Base-by-base conservation (phyloP, 2,888 invertebrate species). In the Seira sanloemensis region DNA sequence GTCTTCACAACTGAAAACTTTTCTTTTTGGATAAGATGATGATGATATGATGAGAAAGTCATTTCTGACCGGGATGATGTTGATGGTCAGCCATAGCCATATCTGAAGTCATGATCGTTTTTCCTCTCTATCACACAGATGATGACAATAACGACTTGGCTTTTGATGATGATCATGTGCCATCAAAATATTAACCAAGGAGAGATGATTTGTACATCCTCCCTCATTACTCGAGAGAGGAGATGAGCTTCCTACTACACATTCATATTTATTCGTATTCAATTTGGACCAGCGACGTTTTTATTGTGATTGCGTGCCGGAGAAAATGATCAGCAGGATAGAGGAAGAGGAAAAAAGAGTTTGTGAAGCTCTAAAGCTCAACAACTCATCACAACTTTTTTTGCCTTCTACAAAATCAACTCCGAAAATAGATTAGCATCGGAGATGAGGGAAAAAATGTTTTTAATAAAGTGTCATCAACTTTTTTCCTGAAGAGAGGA, bases 381-480 rank as follows among this genome's bases (percentile, higher is more conserved):
- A n/a, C n/a, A n/a, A n/a, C n/a, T 37, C 37, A 37, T 37, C 37
- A 37, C 12, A 5, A 37, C 12, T 37, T 37, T 12, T 37, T 37
- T 5, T 37, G 37, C 37, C 37, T 37, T 62, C 24, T n/a, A 24
- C n/a, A 21, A 7, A 23, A 58, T n/a, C 25, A 78, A 26, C 54
- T 71, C 78, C 54, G 37, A 78, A 78, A 78, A 78, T 78, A 78
- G 71, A 78, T 71, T 71, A 78, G 62, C 71, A 68, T 67, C n/a
- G 66, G 12, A 37, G 37, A n/a, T n/a, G 24, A 77, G 50, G 21
- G 46, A 71, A 78, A 78, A 66, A 72, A 72, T 72, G 25, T 65
- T 77, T 65, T 71, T 78, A 71, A 78, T 78, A 80, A 78, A 67
- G 65, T 62, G 79, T 80, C 79, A 80, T 66, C 79, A 80, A 72